Conservation (phyloP, 2,113 vertebrate genomes). For the Salvelinus namaycush region DNA sequence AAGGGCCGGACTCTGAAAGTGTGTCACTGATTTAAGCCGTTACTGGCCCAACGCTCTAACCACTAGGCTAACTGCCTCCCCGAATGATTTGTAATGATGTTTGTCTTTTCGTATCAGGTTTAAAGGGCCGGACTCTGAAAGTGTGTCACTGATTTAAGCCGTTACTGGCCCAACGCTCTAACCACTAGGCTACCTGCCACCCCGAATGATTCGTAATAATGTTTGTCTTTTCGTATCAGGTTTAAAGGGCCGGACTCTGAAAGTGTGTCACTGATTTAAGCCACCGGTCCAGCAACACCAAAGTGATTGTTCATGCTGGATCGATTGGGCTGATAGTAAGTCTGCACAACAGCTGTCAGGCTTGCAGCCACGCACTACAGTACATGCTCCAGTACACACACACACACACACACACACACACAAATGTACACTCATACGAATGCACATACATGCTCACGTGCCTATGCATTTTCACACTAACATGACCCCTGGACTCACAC, state of each 20-base stretch:
- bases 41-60: too few species aligned
- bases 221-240: constrained; percentile 21
- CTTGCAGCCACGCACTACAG: background rate
- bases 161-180: too few species aligned
- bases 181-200: too few species aligned
- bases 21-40: too few species aligned
- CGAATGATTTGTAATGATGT: constrained; percentile 18
- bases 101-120: constrained; percentile 22
- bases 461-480: constrained; percentile 18
- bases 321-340: constrained; percentile 41
- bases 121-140: constrained; percentile 10
- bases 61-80: too few species aligned
- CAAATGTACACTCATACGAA: constrained; percentile 32
- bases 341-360: constrained; percentile 13
- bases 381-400: background rate
- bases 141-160: constrained; percentile 24
- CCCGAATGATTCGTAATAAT: constrained; percentile 15
- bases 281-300: constrained; percentile 2
- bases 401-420: background rate
- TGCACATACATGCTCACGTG: constrained; percentile 22
- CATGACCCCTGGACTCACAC: constrained; percentile 35
- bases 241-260: constrained; percentile 10
- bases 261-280: constrained; percentile 30
- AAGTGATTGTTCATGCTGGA: constrained; percentile 21
- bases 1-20: constrained; percentile 12